A percentile compares a stretch with the other conserved stretches of the same genome.
Evolutionary conservation across 2,113 vertebrate species (phyloP).

Genomic region (Dromas ardeola): DNA sequence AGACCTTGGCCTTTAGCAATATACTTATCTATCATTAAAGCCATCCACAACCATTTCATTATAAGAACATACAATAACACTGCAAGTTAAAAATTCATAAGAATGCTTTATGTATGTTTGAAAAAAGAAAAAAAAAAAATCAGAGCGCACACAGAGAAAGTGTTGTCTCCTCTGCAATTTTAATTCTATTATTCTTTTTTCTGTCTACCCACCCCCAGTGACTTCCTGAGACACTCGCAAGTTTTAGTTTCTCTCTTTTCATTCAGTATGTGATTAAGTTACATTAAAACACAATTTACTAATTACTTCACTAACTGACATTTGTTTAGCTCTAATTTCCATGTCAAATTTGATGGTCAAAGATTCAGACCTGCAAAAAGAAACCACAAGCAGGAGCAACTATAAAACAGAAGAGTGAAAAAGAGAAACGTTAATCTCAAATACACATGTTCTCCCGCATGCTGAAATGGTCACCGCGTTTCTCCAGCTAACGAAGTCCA

Average conservation of each 20-base stretch:
- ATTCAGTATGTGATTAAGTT: not conserved
- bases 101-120: not conserved
- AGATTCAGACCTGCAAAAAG: not conserved
- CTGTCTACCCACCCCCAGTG: not conserved
- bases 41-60: not conserved
- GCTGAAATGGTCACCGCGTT: not conserved
- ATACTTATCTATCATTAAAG: not conserved
- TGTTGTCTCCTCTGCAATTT: not conserved
- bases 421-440: not conserved
- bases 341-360: not conserved
- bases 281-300: not conserved
- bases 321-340: not conserved
- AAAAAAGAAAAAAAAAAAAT: not conserved
- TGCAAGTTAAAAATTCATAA: not conserved
- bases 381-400: not conserved
- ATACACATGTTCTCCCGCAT: rapidly evolving
- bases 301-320: not conserved
- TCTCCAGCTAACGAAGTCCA: not conserved
- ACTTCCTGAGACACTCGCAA: not conserved
- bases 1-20: not conserved
- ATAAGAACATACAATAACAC: not conserved
- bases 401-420: not conserved
- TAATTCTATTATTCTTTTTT: not conserved
- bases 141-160: not conserved
- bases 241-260: not conserved